These are phyloP conservation scores for Archilochus colubris DNA, from an alignment of 2,113 vertebrate genomes.

Conservation along the genomic window DNA sequence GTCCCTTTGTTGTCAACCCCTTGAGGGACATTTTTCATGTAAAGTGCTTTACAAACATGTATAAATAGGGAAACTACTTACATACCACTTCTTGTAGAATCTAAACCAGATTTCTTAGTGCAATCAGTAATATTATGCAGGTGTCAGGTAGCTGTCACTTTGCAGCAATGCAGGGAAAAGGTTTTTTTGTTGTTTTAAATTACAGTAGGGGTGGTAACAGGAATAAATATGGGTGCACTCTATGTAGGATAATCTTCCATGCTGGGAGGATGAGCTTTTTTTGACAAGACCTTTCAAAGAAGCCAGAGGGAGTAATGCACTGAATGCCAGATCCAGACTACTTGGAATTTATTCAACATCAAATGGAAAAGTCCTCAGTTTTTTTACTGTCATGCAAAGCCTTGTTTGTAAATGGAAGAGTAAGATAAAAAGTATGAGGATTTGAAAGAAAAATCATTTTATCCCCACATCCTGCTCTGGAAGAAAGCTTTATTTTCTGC, in stretches of 20 bases:
- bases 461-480: neutral
- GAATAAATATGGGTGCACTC: neutral
- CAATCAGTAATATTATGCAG: neutral
- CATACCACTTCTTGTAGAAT: neutral
- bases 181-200: neutral
- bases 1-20: neutral
- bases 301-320: neutral
- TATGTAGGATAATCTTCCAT: accelerated
- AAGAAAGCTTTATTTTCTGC: neutral
- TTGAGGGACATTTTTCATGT: neutral
- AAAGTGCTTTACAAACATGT: neutral
- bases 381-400: neutral
- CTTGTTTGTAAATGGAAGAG: neutral
- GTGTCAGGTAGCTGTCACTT: neutral
- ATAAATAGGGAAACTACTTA: neutral
- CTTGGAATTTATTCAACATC: neutral
- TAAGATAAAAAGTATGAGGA: neutral
- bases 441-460: neutral
- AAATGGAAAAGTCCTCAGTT: neutral
- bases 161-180: neutral
- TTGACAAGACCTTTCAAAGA: neutral
- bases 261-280: neutral
- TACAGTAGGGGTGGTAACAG: neutral
- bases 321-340: neutral
- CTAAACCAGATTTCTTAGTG: neutral